These are phyloP conservation scores for Hoplostethus atlanticus DNA, from an alignment of 2,797 vertebrate species.

Conservation along the genomic window DNA sequence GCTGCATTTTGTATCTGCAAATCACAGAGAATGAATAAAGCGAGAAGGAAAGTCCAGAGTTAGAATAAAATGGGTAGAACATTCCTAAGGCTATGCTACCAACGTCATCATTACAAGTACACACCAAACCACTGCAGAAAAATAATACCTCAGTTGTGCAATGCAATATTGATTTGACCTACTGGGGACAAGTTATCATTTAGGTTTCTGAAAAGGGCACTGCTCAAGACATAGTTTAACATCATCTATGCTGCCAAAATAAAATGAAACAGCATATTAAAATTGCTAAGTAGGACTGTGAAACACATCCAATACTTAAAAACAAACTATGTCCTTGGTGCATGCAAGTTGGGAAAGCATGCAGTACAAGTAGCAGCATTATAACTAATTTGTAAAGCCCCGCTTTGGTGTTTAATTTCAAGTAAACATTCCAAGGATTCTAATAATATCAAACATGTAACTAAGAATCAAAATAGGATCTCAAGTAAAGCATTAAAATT, in stretches of 20 bases:
- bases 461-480: too few relatives aligned
- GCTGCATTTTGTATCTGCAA: conserved; percentile 97
- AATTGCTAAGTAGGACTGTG: neutral
- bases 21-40: neutral
- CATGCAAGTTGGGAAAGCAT: too few relatives aligned
- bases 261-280: neutral
- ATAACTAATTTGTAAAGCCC: too few relatives aligned
- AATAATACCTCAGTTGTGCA: conserved; percentile 32
- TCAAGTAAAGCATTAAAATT: too few relatives aligned
- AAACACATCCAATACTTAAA: too few relatives aligned
- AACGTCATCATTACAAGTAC: conserved; percentile 8
- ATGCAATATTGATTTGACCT: conserved; percentile 40
- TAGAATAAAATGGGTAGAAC: conserved; percentile 3
- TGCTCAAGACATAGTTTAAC: neutral
- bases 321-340: too few relatives aligned
- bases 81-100: conserved; percentile 10
- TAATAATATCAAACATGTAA: too few relatives aligned
- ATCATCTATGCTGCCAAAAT: neutral
- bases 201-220: conserved; percentile 22
- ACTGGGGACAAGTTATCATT: conserved; percentile 31
- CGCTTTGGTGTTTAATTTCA: too few relatives aligned
- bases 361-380: too few relatives aligned
- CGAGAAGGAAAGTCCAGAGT: conserved; percentile 16
- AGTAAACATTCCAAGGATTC: too few relatives aligned
- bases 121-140: neutral